phyloP scores from a whole-genome alignment of 2,797 vertebrate genomes.

The Oryzias sinensis region DNA sequence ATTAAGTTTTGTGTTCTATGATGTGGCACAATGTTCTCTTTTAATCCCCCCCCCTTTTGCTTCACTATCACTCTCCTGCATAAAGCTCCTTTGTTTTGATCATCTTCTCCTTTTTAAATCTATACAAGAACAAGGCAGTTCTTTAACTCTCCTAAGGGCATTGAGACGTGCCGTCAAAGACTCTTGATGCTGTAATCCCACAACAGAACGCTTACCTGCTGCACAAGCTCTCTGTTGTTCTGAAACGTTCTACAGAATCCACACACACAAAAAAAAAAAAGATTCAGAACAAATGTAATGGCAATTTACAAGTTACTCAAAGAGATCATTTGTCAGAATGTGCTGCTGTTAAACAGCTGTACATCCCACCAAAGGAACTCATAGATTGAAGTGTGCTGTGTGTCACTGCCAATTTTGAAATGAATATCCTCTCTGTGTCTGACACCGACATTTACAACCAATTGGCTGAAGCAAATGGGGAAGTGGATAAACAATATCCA shows the following conservation, averaged over 20 bases:
- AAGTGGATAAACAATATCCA: conserved; percentile 65
- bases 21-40: conserved; percentile 23
- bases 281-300: conserved; percentile 35
- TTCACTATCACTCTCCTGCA: conserved; percentile 35
- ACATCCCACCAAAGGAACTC: conserved; percentile 59
- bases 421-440: conserved; percentile 64
- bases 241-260: conserved; percentile 43
- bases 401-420: conserved; percentile 68
- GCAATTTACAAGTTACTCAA: conserved; percentile 39
- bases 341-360: conserved; percentile 67
- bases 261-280: conserved; percentile 48
- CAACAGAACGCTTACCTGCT: conserved; percentile 51
- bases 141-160: conserved; percentile 50
- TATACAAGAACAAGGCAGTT: conserved; percentile 37
- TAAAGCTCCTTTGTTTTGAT: conserved; percentile 49
- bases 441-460: conserved; percentile 58
- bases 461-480: conserved; percentile 56
- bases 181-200: conserved; percentile 37
- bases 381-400: conserved; percentile 62
- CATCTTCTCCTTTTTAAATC: conserved; percentile 24
- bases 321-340: conserved; percentile 51
- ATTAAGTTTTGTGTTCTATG: conserved; percentile 25
- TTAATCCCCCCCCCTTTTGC: conserved; percentile 21
- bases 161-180: conserved; percentile 45
- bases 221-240: conserved; percentile 34